Evolutionary conservation across 1,140 invertebrate species (phyloP), one percentile per base, ranked within the genome.

Genomic region (Rhopalosiphum padi): DNA sequence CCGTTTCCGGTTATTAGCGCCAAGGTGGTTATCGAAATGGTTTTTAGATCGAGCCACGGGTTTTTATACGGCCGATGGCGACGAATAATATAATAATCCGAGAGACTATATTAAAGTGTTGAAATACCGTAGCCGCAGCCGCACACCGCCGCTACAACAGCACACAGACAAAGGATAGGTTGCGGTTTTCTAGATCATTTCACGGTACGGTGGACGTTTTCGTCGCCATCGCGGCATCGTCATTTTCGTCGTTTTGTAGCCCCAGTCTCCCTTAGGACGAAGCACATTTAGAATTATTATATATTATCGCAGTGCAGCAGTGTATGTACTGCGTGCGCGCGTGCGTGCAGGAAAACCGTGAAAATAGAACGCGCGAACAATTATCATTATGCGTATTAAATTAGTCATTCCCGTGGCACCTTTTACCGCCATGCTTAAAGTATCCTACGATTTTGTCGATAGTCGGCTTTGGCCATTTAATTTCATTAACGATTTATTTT

Each of bases 171-270:
- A 93, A 93, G 35, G 35, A 93, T 85, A 51, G 53, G 23, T 85
- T 93, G 91, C 48, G 82, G 91, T 93, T 93, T 93, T 93, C 91
- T 93, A 82, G 37, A 86, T 93, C 91, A 86, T 93, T 93, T 86
- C 91, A 86, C 82, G 91, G 77, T 92, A 51, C 90, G 60, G 30
- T 83, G 91, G 87, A 89, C 9, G 51, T 89, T 3, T 22, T 55
- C n/a, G 46, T 35, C 60, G 22, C 53, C 18, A 9, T 15, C 60
- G 60, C 60, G n/a, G 6, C 53, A 60, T 60, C 55, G 25, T 55
- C 23, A 60, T 68, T n/a, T n/a, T 68, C 30, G 22, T 77, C 30
- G 30, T n/a, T 30, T 4, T 77, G 60, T n/a, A 6, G 1, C 87
- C 25, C n/a, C n/a, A 21, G 46, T 48, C 30, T 87, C 43, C 22